These are phyloP conservation scores for Sebastes fasciatus DNA, from an alignment of 2,113 vertebrate genomes.

Conservation along the genomic window DNA sequence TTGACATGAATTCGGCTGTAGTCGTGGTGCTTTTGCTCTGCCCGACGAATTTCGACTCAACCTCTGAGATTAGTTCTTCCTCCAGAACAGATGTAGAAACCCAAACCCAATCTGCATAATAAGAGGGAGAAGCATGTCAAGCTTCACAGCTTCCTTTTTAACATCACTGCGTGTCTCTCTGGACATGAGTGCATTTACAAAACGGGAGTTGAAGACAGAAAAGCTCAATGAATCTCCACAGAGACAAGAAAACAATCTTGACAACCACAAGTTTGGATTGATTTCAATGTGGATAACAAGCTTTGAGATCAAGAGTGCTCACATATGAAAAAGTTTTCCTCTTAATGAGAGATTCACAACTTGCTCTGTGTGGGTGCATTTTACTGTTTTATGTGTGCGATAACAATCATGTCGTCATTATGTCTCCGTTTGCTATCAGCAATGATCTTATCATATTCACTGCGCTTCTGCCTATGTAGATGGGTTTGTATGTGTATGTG, in stretches of 20 bases:
- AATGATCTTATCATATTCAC: constrained; percentile 25
- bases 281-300: constrained; percentile 18
- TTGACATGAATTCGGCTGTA: background rate
- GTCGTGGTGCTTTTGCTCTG: background rate
- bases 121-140: background rate
- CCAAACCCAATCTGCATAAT: constrained; percentile 14
- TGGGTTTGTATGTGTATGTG: background rate
- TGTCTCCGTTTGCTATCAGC: constrained; percentile 4
- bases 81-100: background rate
- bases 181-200: constrained; percentile 16
- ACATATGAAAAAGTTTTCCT: background rate
- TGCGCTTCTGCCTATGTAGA: background rate
- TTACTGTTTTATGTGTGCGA: too few species aligned
- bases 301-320: background rate
- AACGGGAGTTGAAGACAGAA: constrained; percentile 1
- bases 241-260: background rate
- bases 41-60: background rate
- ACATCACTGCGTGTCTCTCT: background rate
- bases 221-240: constrained; percentile 1
- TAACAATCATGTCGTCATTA: constrained; percentile 40
- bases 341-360: background rate
- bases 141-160: constrained; percentile 7
- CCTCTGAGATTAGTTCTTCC: background rate
- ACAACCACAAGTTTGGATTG: constrained; percentile 15
- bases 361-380: too few species aligned